Evolutionary conservation across 2,888 invertebrate species (phyloP), one percentile per base, ranked within the genome.

Genomic region (Alcis repandata): DNA sequence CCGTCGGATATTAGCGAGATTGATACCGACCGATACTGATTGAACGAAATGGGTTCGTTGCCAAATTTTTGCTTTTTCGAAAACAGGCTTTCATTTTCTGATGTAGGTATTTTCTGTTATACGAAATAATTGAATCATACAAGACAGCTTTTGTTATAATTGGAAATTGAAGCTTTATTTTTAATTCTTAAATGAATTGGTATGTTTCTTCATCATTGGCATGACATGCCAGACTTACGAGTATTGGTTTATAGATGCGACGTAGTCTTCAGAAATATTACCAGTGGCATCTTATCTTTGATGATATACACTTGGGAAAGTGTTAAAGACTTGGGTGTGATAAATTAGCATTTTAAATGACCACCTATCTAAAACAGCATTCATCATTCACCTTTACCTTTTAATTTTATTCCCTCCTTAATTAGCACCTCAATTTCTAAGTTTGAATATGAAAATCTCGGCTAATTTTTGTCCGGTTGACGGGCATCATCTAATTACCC

Each of bases 391-490:
- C 11, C 11, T 51, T 36, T 11, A 51, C 36, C 32, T 4, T 27
- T 6, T 15, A 1, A 8, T 32, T 36, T 48, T 11, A 32, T 36
- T 45, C 8, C 33, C 19, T 36, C n/a, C 45, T 33, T 20, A 74
- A 76, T 77, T 70, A 73, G 74, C 74, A 70, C 13, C 33, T 32
- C 19, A 45, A 73, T 74, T 75, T 76, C 75, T 59, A 70, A 77
- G 73, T 80, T 78, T 80, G 75, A 81, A 82, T 85, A 84, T 83
- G 82, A 81, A 84, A 82, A 79, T 78, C 70, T 74, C 80, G 73
- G 78, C 79, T 79, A 80, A 83, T 81, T 85, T 88, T 87, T 87
- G 84, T 83, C 79, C 85, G 87, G 83, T 82, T 78, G 80, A 80
- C 74, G 79, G 79, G 72, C 78, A 77, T 84, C 81, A 85, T 85